phyloP scores from a whole-genome alignment of 2,888 invertebrate species.

The Orthonevra nobilis region DNA sequence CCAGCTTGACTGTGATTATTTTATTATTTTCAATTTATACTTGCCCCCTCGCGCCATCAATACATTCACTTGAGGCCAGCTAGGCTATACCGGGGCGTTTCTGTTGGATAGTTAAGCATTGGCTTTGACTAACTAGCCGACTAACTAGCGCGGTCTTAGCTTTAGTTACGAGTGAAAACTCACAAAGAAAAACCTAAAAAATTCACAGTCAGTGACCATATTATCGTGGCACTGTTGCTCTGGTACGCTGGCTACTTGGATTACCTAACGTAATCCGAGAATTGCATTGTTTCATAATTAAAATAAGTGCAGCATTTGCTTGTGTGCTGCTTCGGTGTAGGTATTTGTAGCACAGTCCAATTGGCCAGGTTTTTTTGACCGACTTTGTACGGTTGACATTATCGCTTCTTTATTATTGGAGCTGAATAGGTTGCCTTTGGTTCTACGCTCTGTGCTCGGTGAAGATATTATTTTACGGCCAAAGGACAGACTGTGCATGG shows the following conservation, averaged over 20 bases:
- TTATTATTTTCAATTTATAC: slow-evolving; percentile 39
- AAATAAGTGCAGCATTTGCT: slow-evolving; percentile 63
- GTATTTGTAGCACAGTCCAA: slow-evolving; percentile 52
- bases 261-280: slow-evolving; percentile 66
- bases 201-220: slow-evolving; percentile 65
- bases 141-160: slow-evolving; percentile 11
- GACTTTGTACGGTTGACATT: slow-evolving; percentile 62
- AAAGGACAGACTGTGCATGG: slow-evolving; percentile 55
- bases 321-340: background rate
- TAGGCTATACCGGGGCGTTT: slow-evolving; percentile 1
- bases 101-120: slow-evolving; percentile 7
- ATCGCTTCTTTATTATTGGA: slow-evolving; percentile 66
- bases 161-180: slow-evolving; percentile 40
- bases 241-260: slow-evolving; percentile 6
- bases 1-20: slow-evolving; percentile 50
- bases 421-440: slow-evolving; percentile 48
- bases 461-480: slow-evolving; percentile 46
- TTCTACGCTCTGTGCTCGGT: slow-evolving; percentile 20
- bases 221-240: slow-evolving; percentile 13
- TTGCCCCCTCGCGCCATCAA: slow-evolving; percentile 9
- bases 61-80: no score
- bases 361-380: slow-evolving; percentile 65
- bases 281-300: slow-evolving; percentile 70
- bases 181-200: slow-evolving; percentile 50
- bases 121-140: slow-evolving; percentile 16